Percentiles rank a stretch among this genome's conserved stretches.
Conservation (phyloP, 2,113 vertebrate genomes). For the Semicossyphus pulcher region DNA sequence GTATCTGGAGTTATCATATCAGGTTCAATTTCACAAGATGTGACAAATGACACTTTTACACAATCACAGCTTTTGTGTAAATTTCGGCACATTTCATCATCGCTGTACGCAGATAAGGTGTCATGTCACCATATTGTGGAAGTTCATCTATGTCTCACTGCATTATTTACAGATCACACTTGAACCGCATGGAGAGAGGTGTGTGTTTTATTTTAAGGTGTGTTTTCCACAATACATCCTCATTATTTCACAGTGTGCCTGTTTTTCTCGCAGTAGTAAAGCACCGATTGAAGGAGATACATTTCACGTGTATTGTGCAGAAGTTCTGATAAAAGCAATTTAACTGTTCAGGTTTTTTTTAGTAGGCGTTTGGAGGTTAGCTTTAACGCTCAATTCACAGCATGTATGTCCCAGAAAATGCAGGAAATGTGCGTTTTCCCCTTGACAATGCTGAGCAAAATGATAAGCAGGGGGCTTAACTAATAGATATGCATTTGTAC, state of each 20-base stretch:
- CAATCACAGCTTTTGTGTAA: conserved; percentile 47
- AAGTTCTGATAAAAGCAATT: conserved; percentile 38
- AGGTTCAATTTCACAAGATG: background rate
- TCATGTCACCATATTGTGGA: conserved; percentile 38
- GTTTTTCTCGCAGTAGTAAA: background rate
- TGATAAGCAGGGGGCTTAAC: conserved; percentile 7
- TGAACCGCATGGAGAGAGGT: conserved; percentile 12
- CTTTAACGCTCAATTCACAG: conserved; percentile 2
- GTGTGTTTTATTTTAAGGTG: conserved; percentile 26
- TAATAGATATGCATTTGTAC: conserved; percentile 44
- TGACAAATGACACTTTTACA: conserved; percentile 12
- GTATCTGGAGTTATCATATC: conserved; percentile 8
- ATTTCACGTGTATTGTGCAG: background rate
- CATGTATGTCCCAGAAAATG: conserved; percentile 2
- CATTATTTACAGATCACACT: conserved; percentile 54
- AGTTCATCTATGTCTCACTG: conserved; percentile 31
- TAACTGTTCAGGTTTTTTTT: background rate
- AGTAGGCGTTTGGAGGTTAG: conserved; percentile 1
- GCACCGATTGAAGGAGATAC: background rate
- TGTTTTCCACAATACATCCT: background rate
- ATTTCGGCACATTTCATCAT: conserved; percentile 34
- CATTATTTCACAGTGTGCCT: conserved; percentile 36
- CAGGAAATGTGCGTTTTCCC: conserved; percentile 9
- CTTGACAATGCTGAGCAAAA: background rate
- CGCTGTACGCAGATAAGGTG: conserved; percentile 28